These are phyloP conservation scores for Enteromius mattozi DNA, from an alignment of 2,797 vertebrate genomes.

Conservation along the genomic window DNA sequence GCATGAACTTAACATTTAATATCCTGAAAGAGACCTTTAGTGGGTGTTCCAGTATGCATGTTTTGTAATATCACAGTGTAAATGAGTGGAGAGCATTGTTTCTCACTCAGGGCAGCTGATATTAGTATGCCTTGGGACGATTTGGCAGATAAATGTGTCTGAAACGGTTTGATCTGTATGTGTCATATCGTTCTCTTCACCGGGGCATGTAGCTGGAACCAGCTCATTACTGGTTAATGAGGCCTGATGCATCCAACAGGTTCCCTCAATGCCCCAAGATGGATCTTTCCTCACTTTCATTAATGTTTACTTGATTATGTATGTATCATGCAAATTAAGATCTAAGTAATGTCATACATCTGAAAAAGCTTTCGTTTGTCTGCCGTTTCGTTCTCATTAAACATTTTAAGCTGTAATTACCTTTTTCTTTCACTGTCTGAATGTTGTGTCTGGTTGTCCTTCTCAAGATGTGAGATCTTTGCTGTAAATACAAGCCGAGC, in stretches of 20 bases:
- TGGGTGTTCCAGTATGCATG: constrained; percentile 3
- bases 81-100: background rate
- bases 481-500: constrained; percentile 61
- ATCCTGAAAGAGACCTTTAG: background rate
- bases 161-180: constrained; percentile 42
- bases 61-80: constrained; percentile 16
- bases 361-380: constrained; percentile 74
- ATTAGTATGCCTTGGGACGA: constrained; percentile 29
- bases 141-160: constrained; percentile 43
- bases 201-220: constrained; percentile 45
- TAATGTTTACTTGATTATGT: constrained; percentile 80
- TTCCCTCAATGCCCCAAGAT: constrained; percentile 58
- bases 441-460: constrained; percentile 67
- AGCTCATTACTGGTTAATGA: constrained; percentile 62
- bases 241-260: constrained; percentile 52
- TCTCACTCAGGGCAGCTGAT: constrained; percentile 5
- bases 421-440: constrained; percentile 63
- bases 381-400: constrained; percentile 68
- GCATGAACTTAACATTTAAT: background rate
- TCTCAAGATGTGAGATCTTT: constrained; percentile 63
- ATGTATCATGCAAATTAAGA: constrained; percentile 78
- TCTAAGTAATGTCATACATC: constrained; percentile 75
- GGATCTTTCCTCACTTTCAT: constrained; percentile 66
- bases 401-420: constrained; percentile 75
- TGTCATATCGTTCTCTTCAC: constrained; percentile 40